Evolutionary conservation across 1,140 invertebrate species (phyloP), one percentile per base, ranked within the genome.

Genomic region (Bombus consobrinus): DNA sequence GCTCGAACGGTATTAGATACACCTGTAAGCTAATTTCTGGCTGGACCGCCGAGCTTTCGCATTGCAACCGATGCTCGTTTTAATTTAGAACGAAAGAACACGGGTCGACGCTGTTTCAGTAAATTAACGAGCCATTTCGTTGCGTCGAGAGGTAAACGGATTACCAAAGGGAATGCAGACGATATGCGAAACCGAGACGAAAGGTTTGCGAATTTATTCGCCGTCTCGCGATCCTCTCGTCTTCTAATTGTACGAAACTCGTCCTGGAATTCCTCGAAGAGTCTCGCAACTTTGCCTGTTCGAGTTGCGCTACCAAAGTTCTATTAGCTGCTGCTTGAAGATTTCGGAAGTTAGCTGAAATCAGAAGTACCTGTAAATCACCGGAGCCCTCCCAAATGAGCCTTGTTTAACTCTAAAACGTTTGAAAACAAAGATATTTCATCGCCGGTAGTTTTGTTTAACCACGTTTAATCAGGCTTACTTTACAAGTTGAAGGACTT

Each of bases 101-200:
- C 32, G 25, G 8, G 18, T 18, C 66, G 6, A 22, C 18, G 69
- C 34, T 13, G 69, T 43, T 73, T 13, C 47, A 12, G 12, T 32
- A 39, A 53, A 81, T 81, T 78, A 73, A 83, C 80, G 66, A 75
- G 15, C 76, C 74, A 78, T 88, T 83, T 84, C 53, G 85, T 62
- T 37, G 64, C 34, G 62, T 41, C 59, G 15, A 39, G 32, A 5
- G 64, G 64, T 64, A 77, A 87, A 83, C 73, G 68, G 47, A 83
- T 79, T 84, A 66, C 41, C 34, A n/a, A 53, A 28, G 34, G 41
- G 68, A 62, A 81, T 41, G 79, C 47, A 18, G 68, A 39, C 43
- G 28, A 72, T 39, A 25, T 18, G 18, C 34, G 34, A 53, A 41
- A 41, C 66, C 1, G 4, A 59, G 79, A 5, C 25, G 68, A 73